Conservation (phyloP, 2,888 invertebrate species). For the Agriopis leucophaearia region DNA sequence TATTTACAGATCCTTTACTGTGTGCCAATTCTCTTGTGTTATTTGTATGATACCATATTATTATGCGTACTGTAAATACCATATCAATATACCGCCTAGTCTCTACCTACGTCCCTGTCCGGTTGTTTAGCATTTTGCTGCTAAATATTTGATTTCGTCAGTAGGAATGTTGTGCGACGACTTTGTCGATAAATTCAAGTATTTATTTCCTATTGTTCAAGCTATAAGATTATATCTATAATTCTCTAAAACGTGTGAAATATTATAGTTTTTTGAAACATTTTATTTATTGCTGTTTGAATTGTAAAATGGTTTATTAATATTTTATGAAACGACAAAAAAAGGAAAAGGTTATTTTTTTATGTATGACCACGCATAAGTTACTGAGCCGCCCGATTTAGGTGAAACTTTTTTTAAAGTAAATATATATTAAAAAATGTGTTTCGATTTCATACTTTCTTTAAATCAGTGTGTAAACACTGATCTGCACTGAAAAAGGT, state of each 20-base stretch:
- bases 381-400: no score
- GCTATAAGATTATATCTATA: neutral
- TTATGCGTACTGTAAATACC: conserved; percentile 5
- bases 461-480: no score
- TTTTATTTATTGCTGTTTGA: neutral
- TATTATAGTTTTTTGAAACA: neutral
- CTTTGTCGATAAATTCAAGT: conserved; percentile 43
- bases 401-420: no score
- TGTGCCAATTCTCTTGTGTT: neutral
- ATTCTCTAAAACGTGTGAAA: neutral
- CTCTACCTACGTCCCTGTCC: conserved; percentile 43
- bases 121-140: conserved; percentile 52
- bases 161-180: conserved; percentile 49
- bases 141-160: conserved; percentile 54
- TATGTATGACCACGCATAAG: no score
- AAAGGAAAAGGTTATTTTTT: no score
- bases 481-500: no score
- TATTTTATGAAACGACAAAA: neutral
- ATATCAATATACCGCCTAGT: conserved; percentile 22
- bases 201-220: conserved; percentile 13
- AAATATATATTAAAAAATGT: no score
- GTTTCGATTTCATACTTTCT: no score
- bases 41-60: neutral
- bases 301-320: neutral
- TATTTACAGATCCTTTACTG: neutral